Conservation (phyloP, 2,888 invertebrate species). For the Archips crataeganus region DNA sequence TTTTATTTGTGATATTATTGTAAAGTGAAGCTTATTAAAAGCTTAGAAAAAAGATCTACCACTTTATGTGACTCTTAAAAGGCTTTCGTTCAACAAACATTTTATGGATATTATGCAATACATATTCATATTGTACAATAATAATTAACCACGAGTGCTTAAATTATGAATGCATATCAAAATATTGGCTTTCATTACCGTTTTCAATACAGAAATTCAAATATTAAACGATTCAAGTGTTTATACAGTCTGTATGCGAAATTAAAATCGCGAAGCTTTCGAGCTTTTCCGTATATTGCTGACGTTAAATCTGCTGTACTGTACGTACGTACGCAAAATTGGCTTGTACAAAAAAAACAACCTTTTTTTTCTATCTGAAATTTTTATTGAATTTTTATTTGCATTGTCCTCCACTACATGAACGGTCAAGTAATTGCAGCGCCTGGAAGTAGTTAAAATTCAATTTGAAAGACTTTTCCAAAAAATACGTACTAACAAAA, state of each 20-base stretch:
- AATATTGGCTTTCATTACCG: conserved; percentile 9
- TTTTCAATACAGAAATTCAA: conserved; percentile 19
- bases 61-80: background rate
- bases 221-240: conserved; percentile 11
- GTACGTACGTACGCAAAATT: background rate
- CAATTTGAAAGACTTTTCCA: too few species aligned
- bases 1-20: too few species aligned
- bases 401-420: too few species aligned
- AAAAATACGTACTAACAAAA: too few species aligned
- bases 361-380: too few species aligned
- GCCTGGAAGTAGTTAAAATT: too few species aligned
- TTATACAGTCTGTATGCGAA: background rate
- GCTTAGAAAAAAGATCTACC: too few species aligned
- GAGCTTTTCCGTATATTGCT: background rate
- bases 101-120: background rate
- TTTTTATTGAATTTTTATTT: too few species aligned
- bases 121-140: background rate
- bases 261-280: background rate
- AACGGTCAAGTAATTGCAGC: too few species aligned
- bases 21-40: too few species aligned
- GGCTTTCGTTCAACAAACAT: too few species aligned
- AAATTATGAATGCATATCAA: background rate
- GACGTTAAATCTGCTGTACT: background rate
- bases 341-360: too few species aligned
- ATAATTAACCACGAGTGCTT: background rate